Percentiles rank a stretch among this genome's conserved stretches.
These are phyloP conservation scores for Porphyrio hochstetteri DNA, from an alignment of 2,113 vertebrate genomes.

Conservation along the genomic window DNA sequence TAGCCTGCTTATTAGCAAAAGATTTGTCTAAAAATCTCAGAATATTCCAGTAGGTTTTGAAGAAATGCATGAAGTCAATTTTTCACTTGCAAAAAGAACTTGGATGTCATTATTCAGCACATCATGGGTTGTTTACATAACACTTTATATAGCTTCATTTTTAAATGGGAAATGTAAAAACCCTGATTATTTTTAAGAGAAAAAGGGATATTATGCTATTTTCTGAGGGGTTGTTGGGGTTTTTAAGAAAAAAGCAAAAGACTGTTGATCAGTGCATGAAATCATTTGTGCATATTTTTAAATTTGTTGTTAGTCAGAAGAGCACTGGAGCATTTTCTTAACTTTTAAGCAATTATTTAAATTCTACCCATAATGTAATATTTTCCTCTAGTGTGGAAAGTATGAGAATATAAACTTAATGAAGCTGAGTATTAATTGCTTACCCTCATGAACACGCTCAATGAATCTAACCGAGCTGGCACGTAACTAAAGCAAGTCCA, in stretches of 20 bases:
- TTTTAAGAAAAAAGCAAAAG: neutral
- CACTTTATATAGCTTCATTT: neutral
- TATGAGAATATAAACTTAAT: conserved; percentile 29
- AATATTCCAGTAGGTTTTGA: neutral
- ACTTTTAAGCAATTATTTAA: conserved; percentile 56
- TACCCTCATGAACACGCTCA: neutral
- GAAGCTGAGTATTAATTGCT: conserved; percentile 12
- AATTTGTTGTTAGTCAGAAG: conserved; percentile 18
- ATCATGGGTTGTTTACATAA: neutral
- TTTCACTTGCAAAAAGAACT: neutral
- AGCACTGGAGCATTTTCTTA: conserved; percentile 39
- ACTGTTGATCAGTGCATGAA: neutral
- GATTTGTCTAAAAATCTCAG: neutral
- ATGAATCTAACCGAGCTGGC: neutral
- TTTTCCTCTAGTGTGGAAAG: conserved; percentile 5
- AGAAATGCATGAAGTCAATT: neutral
- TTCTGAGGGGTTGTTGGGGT: neutral
- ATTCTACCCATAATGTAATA: conserved; percentile 6
- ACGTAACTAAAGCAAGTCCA: neutral
- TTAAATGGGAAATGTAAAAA: neutral
- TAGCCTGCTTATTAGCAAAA: neutral
- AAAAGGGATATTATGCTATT: neutral
- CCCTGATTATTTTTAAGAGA: neutral
- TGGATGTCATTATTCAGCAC: neutral
- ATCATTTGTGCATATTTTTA: neutral